These are phyloP conservation scores for Listrodromus nycthemerus DNA, from an alignment of 2,888 invertebrate genomes.

Conservation along the genomic window DNA sequence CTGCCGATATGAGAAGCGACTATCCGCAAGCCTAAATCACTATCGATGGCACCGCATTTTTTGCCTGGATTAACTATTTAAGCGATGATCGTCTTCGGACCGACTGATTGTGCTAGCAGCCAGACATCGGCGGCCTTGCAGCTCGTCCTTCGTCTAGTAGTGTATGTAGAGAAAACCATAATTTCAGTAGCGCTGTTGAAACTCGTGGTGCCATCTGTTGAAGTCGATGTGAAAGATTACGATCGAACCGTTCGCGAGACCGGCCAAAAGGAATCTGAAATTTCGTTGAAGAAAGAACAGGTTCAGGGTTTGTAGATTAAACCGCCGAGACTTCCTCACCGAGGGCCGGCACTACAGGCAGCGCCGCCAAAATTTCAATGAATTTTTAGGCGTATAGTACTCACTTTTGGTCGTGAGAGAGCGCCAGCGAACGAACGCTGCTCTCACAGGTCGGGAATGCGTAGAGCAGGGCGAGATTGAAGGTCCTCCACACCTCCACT, in stretches of 20 bases:
- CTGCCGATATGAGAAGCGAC: conserved; percentile 17
- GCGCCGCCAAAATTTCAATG: background rate
- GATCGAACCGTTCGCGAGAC: conserved; percentile 98
- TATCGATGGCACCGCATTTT: conserved; percentile 4
- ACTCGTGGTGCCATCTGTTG: conserved; percentile 99
- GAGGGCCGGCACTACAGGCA: background rate
- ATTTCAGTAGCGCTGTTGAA: conserved; percentile 95
- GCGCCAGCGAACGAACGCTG: conserved; percentile 96
- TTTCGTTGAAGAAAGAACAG: conserved; percentile 54
- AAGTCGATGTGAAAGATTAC: conserved; percentile 99
- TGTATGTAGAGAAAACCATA: conserved; percentile 71
- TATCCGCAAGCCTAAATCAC: conserved; percentile 16
- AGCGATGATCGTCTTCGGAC: conserved; percentile 25
- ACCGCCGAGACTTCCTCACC: background rate
- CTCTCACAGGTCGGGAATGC: conserved; percentile 99
- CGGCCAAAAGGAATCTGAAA: conserved; percentile 97
- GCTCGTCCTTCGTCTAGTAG: conserved; percentile 59
- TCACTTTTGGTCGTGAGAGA: conserved; percentile 99
- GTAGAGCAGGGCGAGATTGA: conserved; percentile 98
- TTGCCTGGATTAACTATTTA: background rate
- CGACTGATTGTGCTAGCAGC: conserved; percentile 46
- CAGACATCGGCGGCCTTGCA: conserved; percentile 1
- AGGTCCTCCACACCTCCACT: conserved; percentile 99
- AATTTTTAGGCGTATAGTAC: conserved; percentile 78
- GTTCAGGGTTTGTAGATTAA: background rate